phyloP scores from a whole-genome alignment of 2,113 vertebrate species.

The Polypterus bichir region DNA sequence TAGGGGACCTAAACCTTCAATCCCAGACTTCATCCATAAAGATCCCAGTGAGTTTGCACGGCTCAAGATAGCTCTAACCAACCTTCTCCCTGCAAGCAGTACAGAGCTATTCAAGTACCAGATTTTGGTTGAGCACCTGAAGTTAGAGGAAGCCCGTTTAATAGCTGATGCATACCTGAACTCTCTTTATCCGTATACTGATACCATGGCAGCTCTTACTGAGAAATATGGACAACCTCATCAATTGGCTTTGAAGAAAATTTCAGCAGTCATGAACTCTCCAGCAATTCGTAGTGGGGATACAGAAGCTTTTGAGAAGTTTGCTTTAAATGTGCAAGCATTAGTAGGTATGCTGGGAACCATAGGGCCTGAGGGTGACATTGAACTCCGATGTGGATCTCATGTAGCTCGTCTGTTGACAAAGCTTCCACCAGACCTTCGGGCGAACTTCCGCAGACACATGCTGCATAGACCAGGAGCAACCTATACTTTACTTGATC shows the following conservation, averaged over 20 bases:
- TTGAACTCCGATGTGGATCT: no score
- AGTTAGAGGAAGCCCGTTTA: slow-evolving; percentile 9
- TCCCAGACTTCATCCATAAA: neutral
- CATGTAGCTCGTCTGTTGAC: no score
- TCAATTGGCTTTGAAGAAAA: slow-evolving; percentile 2
- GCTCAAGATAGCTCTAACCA: slow-evolving; percentile 6
- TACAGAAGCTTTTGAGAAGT: no score
- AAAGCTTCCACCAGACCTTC: no score
- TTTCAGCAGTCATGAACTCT: no score
- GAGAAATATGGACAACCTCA: slow-evolving; percentile 11
- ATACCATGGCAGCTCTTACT: slow-evolving; percentile 4
- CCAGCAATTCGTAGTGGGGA: no score
- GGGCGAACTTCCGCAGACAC: no score
- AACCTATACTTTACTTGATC: no score
- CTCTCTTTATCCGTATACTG: slow-evolving; percentile 7
- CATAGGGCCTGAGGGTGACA: no score
- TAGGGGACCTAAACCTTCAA: slow-evolving; percentile 3
- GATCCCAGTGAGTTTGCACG: slow-evolving; percentile 8
- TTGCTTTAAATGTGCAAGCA: no score
- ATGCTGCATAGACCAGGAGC: no score
- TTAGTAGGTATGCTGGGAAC: no score
- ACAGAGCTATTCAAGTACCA: slow-evolving; percentile 12
- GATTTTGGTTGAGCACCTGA: slow-evolving; percentile 8
- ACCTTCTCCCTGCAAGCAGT: neutral
- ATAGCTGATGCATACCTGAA: slow-evolving; percentile 5